phyloP scores from a whole-genome alignment of 2,797 vertebrate species.

The Acipenser oxyrinchus region DNA sequence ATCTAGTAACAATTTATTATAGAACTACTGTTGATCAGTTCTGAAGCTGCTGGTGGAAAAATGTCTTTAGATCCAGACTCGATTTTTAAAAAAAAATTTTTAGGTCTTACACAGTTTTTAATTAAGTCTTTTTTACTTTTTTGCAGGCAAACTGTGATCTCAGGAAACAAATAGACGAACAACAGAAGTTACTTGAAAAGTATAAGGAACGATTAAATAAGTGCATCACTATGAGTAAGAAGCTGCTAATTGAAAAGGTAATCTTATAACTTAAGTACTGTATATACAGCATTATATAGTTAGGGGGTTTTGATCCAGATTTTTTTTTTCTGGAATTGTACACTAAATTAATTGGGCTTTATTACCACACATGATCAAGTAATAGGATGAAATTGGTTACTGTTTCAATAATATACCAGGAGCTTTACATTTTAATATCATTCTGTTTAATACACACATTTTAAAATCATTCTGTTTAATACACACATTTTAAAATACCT shows the following conservation, averaged over 20 bases:
- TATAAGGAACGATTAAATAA: conserved; percentile 98
- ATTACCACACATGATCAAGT: too few relatives aligned
- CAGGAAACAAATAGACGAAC: conserved; percentile 98
- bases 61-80: not conserved
- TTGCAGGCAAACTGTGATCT: conserved; percentile 96
- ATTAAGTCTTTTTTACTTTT: conserved; percentile 4
- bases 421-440: too few relatives aligned
- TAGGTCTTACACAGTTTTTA: not conserved
- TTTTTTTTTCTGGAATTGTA: too few relatives aligned
- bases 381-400: too few relatives aligned
- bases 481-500: too few relatives aligned
- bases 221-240: conserved; percentile 99
- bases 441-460: too few relatives aligned
- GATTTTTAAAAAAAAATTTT: too few relatives aligned
- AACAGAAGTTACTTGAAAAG: conserved; percentile 99
- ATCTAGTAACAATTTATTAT: not conserved
- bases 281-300: too few relatives aligned
- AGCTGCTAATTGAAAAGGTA: conserved; percentile 96
- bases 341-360: too few relatives aligned
- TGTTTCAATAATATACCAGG: too few relatives aligned
- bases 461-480: too few relatives aligned
- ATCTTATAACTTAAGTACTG: conserved; percentile 17
- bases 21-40: conserved; percentile 16
- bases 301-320: too few relatives aligned
- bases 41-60: conserved; percentile 9